Conservation (phyloP, 2,888 invertebrate genomes). For the Anoplius nigerrimus region DNA sequence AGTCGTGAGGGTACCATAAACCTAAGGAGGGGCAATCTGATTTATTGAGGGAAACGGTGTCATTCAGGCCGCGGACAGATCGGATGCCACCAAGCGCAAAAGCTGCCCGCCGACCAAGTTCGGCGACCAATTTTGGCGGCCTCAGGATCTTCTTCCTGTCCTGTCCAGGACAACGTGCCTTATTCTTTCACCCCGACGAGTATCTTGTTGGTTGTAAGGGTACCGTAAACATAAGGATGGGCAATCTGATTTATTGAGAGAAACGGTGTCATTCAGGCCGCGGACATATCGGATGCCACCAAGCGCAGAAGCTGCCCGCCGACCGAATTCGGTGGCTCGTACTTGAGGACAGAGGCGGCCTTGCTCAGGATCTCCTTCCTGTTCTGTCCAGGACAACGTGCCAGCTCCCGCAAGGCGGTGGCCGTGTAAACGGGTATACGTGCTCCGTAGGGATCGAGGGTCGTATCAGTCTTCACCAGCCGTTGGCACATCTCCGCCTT, state of each 20-base stretch:
- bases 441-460: slow-evolving; percentile 84
- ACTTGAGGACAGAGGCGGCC: slow-evolving; percentile 66
- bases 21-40: too few species aligned
- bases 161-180: slow-evolving; percentile 63
- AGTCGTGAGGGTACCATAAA: too few species aligned
- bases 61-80: slow-evolving; percentile 23
- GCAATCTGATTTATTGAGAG: too few species aligned
- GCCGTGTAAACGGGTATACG: slow-evolving; percentile 85
- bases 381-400: slow-evolving; percentile 64
- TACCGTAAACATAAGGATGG: too few species aligned
- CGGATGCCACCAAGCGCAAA: slow-evolving; percentile 50
- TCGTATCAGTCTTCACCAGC: slow-evolving; percentile 79
- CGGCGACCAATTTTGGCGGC: slow-evolving; percentile 70
- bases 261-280: not conserved
- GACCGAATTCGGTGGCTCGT: slow-evolving; percentile 71
- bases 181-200: too few species aligned
- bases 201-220: too few species aligned
- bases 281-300: slow-evolving; percentile 41
- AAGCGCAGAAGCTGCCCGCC: slow-evolving; percentile 69
- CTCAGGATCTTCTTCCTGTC: slow-evolving; percentile 59
- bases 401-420: slow-evolving; percentile 85
- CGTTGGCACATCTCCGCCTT: slow-evolving; percentile 83
- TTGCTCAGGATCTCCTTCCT: slow-evolving; percentile 58
- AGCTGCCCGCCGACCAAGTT: slow-evolving; percentile 72
- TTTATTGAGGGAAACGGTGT: not conserved